Conservation (phyloP, 2,113 vertebrate genomes). For the Cinclus mexicanus region DNA sequence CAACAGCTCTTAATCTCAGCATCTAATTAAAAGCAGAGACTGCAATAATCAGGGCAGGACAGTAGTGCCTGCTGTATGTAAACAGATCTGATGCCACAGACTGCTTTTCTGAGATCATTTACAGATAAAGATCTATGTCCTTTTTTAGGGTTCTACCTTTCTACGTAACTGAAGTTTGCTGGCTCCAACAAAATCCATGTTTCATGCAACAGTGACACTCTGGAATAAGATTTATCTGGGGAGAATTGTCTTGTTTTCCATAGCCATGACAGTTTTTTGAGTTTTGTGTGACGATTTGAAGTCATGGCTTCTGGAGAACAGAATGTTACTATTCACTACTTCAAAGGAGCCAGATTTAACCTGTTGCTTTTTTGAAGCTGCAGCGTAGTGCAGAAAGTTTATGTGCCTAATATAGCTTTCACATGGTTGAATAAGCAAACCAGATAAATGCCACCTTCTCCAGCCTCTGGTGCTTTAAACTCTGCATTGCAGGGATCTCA, state of each 20-base stretch:
- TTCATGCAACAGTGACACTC: not conserved
- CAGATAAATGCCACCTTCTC: slow-evolving; percentile 10
- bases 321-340: slow-evolving; percentile 17
- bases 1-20: not conserved
- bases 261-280: not conserved
- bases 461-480: not conserved
- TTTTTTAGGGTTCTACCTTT: not conserved
- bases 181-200: not conserved
- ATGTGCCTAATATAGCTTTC: slow-evolving; percentile 11
- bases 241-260: not conserved
- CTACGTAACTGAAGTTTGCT: not conserved
- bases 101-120: not conserved
- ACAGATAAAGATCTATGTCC: accelerated
- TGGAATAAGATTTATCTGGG: not conserved
- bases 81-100: not conserved
- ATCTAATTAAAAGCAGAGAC: slow-evolving; percentile 54
- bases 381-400: not conserved
- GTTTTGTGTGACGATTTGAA: not conserved
- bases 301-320: not conserved
- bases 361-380: slow-evolving; percentile 36
- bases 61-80: not conserved
- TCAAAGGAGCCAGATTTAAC: slow-evolving; percentile 27
- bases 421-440: slow-evolving; percentile 6
- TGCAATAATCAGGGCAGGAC: slow-evolving; percentile 15
- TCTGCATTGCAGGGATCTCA: not conserved